phyloP scores from a whole-genome alignment of 2,113 vertebrate genomes.

The Prunella himalayana region DNA sequence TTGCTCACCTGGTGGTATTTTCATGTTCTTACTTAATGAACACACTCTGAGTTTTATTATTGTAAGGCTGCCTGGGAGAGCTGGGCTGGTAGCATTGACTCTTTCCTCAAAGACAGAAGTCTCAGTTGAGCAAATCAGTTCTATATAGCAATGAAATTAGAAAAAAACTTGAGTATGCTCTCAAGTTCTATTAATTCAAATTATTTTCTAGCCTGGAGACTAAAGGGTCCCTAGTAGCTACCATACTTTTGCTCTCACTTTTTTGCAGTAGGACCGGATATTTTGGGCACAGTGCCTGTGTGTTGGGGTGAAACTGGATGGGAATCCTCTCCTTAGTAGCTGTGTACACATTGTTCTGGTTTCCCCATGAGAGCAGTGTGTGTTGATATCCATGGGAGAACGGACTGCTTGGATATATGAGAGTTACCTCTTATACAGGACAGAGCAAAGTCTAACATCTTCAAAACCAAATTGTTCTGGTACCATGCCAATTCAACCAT shows the following conservation, averaged over 20 bases:
- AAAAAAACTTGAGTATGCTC: neutral
- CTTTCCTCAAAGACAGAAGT: neutral
- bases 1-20: conserved; percentile 50
- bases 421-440: neutral
- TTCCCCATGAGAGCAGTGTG: neutral
- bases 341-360: neutral
- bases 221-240: neutral
- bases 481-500: neutral
- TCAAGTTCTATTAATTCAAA: neutral
- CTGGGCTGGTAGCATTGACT: neutral
- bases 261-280: neutral
- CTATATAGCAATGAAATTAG: neutral
- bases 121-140: neutral
- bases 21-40: neutral
- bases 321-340: neutral
- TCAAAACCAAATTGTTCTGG: neutral
- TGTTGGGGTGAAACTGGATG: neutral
- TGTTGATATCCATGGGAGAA: neutral
- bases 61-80: neutral
- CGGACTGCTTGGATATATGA: neutral
- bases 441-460: neutral
- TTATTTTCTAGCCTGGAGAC: neutral
- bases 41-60: neutral
- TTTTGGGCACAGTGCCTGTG: neutral
- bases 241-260: neutral